phyloP scores from a whole-genome alignment of 1,140 invertebrate genomes.

The Drosophila nebulosa region DNA sequence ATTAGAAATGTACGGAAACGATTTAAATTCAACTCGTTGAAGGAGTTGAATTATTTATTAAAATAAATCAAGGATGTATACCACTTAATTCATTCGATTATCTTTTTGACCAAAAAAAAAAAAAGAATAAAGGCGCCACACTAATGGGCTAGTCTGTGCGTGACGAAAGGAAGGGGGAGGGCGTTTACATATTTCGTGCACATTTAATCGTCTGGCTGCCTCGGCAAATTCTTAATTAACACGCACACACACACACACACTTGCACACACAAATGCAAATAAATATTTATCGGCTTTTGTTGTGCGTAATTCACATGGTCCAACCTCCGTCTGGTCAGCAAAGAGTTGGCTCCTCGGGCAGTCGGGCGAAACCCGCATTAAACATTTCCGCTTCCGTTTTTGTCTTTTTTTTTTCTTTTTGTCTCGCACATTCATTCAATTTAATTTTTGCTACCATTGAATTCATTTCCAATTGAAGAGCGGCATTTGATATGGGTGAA shows the following conservation, averaged over 20 bases:
- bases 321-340: conserved; percentile 16
- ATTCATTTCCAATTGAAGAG: neutral
- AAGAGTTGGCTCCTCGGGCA: neutral
- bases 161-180: conserved; percentile 29
- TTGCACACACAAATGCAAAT: conserved; percentile 42
- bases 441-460: conserved; percentile 15
- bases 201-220: conserved; percentile 65
- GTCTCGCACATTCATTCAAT: conserved; percentile 30
- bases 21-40: neutral
- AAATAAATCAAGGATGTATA: conserved; percentile 55
- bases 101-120: conserved; percentile 6
- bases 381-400: conserved; percentile 44
- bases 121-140: conserved; percentile 15
- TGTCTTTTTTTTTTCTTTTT: conserved; percentile 30
- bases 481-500: neutral
- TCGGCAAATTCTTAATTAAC: conserved; percentile 69
- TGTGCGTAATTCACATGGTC: conserved; percentile 40
- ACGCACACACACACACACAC: conserved; percentile 29
- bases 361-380: conserved; percentile 35
- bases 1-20: neutral
- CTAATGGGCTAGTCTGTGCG: conserved; percentile 59
- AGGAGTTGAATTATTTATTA: conserved; percentile 31
- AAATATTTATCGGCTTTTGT: conserved; percentile 67
- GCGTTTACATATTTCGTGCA: conserved; percentile 50
- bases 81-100: conserved; percentile 67